Percentiles rank a stretch among this genome's conserved stretches.
phyloP scores from a whole-genome alignment of 2,113 vertebrate genomes.

The Nestor notabilis region DNA sequence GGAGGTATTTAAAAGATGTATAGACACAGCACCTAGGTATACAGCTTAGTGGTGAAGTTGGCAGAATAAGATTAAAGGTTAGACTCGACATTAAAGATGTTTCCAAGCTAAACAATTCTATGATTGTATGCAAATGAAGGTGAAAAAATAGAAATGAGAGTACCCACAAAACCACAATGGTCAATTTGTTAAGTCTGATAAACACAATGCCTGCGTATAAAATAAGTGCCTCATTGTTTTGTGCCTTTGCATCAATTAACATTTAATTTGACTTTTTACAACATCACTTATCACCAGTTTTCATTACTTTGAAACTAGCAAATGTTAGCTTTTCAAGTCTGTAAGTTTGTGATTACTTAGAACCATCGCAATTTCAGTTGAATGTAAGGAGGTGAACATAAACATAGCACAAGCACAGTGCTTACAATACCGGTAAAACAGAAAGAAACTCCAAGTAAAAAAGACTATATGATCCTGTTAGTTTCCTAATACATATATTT shows the following conservation, averaged over 20 bases:
- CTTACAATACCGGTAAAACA: background rate
- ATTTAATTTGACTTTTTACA: constrained; percentile 80
- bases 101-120: background rate
- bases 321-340: constrained; percentile 71
- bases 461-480: background rate
- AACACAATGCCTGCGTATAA: constrained; percentile 58
- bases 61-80: background rate
- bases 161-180: constrained; percentile 39
- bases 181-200: constrained; percentile 71
- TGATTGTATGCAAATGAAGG: background rate
- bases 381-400: constrained; percentile 56
- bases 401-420: constrained; percentile 19
- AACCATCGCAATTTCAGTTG: constrained; percentile 49
- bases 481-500: background rate
- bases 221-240: constrained; percentile 60
- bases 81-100: no score
- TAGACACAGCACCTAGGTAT: background rate
- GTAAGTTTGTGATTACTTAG: constrained; percentile 71
- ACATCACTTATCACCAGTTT: constrained; percentile 72
- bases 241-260: constrained; percentile 78
- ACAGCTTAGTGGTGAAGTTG: background rate
- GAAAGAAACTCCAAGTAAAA: background rate
- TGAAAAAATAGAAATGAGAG: constrained; percentile 24
- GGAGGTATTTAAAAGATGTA: background rate
- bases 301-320: constrained; percentile 67